A percentile compares a stretch with the other conserved stretches of the same genome.
phyloP scores from a whole-genome alignment of 2,797 vertebrate genomes.

The Chrysocyon brachyurus region DNA sequence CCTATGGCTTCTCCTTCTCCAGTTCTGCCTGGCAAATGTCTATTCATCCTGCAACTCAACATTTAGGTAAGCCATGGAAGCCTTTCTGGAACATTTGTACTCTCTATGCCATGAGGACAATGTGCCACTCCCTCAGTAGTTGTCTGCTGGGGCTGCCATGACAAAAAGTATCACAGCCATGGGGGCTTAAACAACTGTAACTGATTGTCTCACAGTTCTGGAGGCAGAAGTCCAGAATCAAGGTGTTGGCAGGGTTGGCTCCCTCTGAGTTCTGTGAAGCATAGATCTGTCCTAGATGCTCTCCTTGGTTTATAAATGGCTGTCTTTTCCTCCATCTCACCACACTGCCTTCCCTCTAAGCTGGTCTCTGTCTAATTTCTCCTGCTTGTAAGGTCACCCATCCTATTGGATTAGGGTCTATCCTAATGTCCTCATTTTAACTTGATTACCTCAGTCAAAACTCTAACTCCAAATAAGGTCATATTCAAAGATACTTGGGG shows the following conservation, averaged over 20 bases:
- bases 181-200: background rate
- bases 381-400: background rate
- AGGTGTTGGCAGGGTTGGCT: background rate
- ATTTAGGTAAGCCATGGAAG: background rate
- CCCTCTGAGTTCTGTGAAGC: background rate
- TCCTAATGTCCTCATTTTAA: background rate
- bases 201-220: background rate
- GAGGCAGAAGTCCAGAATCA: background rate
- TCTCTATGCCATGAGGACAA: background rate
- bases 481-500: background rate
- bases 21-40: background rate
- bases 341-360: background rate
- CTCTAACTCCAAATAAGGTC: background rate
- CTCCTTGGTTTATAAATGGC: background rate
- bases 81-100: background rate
- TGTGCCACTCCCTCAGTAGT: background rate
- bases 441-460: conserved; percentile 2
- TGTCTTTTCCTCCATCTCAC: background rate
- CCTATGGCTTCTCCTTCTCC: background rate
- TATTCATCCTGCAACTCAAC: background rate
- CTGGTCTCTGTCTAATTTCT: background rate
- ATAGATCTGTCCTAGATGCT: background rate
- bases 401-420: background rate
- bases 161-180: background rate
- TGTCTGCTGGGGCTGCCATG: background rate